These are phyloP conservation scores for Listronotus bonariensis DNA, from an alignment of 1,140 invertebrate species.

Conservation along the genomic window DNA sequence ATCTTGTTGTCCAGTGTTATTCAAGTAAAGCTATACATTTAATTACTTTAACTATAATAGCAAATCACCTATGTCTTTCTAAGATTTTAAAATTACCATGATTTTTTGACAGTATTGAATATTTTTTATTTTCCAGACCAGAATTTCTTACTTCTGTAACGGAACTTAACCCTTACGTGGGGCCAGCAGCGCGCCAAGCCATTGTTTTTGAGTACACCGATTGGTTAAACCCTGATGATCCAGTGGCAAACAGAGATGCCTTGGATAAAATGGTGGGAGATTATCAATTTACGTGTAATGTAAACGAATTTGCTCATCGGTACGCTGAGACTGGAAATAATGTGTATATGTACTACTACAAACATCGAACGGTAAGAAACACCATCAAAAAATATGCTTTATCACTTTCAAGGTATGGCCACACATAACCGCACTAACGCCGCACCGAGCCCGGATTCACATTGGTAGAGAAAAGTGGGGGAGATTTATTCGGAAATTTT, in stretches of 20 bases:
- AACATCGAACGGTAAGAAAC: conserved; percentile 74
- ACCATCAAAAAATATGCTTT: too few species aligned
- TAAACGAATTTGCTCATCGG: conserved; percentile 86
- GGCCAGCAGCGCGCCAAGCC: conserved; percentile 78
- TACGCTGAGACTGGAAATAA: conserved; percentile 88
- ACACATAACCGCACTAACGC: too few species aligned
- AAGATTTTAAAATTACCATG: too few species aligned
- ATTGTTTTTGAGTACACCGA: conserved; percentile 92
- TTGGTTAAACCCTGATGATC: conserved; percentile 87
- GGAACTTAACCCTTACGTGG: conserved; percentile 84
- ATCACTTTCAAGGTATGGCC: too few species aligned
- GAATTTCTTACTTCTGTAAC: conserved; percentile 78
- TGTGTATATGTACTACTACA: conserved; percentile 96
- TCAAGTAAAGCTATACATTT: too few species aligned
- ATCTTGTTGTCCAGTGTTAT: too few species aligned
- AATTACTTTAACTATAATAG: too few species aligned
- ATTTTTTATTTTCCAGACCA: conserved; percentile 56
- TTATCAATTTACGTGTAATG: conserved; percentile 94
- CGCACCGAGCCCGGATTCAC: too few species aligned
- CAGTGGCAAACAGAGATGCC: conserved; percentile 78
- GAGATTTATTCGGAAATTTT: too few species aligned
- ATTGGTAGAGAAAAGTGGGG: too few species aligned
- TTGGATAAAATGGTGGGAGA: conserved; percentile 96
- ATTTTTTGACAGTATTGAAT: too few species aligned
- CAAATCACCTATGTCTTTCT: too few species aligned